Evolutionary conservation across 2,113 vertebrate species (phyloP), one percentile per base, ranked within the genome.

Genomic region (Solea solea): DNA sequence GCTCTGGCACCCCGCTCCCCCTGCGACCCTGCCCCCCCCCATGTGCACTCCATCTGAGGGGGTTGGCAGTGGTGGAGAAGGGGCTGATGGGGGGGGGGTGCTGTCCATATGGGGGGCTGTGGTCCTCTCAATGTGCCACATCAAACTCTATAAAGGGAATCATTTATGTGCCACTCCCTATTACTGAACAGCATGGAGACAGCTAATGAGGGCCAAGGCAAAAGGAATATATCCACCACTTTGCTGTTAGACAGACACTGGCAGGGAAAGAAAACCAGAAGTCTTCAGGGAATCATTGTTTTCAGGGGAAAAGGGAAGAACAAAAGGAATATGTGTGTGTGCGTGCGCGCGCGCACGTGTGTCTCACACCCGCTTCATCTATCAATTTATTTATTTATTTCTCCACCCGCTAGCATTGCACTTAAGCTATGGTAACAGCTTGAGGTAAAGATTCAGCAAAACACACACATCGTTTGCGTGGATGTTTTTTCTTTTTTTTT

Each of bases 71-170:
- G 50, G 41, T 60, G 79, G 69, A 51, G 69, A 68, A 25, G 79
- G 76, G 79, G 76, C 21, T 74, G 81, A 80, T 56, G 77, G 84
- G 21, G 40, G 28, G 55, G 28, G 13, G 40, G 55, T 88, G 92
- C 80, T 92, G 86, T 93, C 92, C 93, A 88, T 92, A 91, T 88
- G 87, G 90, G 34, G 90, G 89, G 85, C 90, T 86, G 80, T 90
- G 91, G 94, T 94, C 90, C 90, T 93, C 93, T 93, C 93, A 91
- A 90, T 92, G 94, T 88, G 91, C 89, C 94, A 95, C 95, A 94
- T 95, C 94, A 95, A 95, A 94, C 92, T 92, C 94, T 93, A 94
- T 94, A 95, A 96, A 96, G 95, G 94, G 91, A 93, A 94, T 96
- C 93, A 94, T 96, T 95, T 95, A 93, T 95, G 94, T 94, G 94